phyloP scores from a whole-genome alignment of 1,140 invertebrate species.

The Himalopsyche phryganea region DNA sequence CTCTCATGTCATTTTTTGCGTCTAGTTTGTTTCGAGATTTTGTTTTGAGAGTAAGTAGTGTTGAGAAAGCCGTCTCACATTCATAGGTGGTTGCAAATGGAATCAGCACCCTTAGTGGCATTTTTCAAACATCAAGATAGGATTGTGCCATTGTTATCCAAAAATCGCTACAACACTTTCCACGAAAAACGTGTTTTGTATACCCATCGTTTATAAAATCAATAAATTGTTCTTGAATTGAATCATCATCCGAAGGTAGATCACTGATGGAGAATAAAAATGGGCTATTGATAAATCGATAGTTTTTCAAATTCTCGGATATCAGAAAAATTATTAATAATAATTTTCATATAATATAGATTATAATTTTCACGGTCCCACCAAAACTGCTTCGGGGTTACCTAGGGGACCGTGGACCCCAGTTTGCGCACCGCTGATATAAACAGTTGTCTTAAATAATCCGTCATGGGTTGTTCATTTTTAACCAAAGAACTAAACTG shows the following conservation, averaged over 20 bases:
- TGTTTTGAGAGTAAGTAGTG: not conserved
- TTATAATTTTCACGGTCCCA: no score
- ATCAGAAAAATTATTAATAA: no score
- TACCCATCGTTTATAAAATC: not conserved
- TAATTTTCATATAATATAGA: no score
- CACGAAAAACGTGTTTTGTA: slow-evolving; percentile 1
- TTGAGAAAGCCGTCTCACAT: not conserved
- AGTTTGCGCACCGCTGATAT: no score
- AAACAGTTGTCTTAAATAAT: no score
- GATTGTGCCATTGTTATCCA: not conserved
- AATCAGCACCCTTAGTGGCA: not conserved
- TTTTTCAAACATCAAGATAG: not conserved
- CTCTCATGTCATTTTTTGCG: slow-evolving; percentile 1
- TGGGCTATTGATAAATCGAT: not conserved
- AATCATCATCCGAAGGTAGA: no score
- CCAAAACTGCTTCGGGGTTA: no score
- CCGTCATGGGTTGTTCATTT: no score
- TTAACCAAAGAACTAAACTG: no score
- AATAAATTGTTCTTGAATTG: slow-evolving; percentile 3
- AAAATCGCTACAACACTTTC: not conserved
- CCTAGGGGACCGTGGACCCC: no score
- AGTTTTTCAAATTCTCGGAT: not conserved
- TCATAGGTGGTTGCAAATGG: slow-evolving; percentile 2
- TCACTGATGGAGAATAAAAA: no score
- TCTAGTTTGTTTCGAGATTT: not conserved